phyloP scores from a whole-genome alignment of 2,888 invertebrate species.

The Lysandra bellargus region DNA sequence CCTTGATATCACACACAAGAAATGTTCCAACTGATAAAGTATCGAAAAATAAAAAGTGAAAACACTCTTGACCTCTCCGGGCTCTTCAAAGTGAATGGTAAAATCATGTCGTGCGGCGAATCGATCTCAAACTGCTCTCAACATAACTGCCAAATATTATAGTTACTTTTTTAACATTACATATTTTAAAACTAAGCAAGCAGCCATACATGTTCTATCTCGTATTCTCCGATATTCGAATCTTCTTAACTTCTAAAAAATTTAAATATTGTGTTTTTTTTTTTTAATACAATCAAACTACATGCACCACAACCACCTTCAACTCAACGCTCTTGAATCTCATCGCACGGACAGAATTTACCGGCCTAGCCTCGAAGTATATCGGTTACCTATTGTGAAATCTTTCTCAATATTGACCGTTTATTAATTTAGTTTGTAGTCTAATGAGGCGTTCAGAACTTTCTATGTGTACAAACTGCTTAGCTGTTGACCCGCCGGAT shows the following conservation, averaged over 20 bases:
- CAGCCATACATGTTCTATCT: too few species aligned
- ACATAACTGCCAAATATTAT: background rate
- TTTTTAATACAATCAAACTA: too few species aligned
- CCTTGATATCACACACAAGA: background rate
- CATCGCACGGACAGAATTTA: background rate
- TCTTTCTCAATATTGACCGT: slow-evolving; percentile 9
- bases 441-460: slow-evolving; percentile 25
- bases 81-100: slow-evolving; percentile 4
- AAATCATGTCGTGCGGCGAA: background rate
- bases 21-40: background rate
- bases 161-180: too few species aligned
- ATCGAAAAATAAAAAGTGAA: slow-evolving; percentile 4
- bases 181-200: too few species aligned
- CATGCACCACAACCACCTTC: too few species aligned
- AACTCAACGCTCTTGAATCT: too few species aligned
- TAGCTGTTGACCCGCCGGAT: slow-evolving; percentile 36
- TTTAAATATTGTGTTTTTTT: too few species aligned
- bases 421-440: slow-evolving; percentile 15
- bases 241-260: too few species aligned
- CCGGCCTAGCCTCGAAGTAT: background rate
- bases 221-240: too few species aligned
- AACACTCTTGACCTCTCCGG: slow-evolving; percentile 16
- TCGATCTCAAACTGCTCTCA: background rate
- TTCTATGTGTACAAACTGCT: slow-evolving; percentile 27
- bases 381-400: background rate